Conservation (phyloP, 2,113 vertebrate genomes). For the Thalassarche chlororhynchos region DNA sequence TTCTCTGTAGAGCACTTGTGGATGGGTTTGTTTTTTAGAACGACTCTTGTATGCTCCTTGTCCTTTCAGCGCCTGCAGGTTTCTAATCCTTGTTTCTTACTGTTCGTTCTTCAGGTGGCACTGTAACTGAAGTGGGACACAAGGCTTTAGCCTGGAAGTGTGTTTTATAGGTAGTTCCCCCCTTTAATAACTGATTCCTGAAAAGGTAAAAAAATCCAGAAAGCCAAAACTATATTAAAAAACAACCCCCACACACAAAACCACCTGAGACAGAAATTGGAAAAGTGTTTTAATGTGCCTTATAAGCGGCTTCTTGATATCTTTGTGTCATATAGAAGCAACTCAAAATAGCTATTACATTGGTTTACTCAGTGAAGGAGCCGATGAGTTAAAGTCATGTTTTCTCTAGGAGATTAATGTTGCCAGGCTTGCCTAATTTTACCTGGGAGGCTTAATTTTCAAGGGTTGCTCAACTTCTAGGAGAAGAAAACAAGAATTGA, state of each 20-base stretch:
- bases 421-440: background rate
- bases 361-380: background rate
- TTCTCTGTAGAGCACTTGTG: background rate
- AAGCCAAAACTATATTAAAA: background rate
- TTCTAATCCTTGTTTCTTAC: background rate
- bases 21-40: background rate
- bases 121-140: background rate
- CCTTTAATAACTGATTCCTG: background rate
- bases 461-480: background rate
- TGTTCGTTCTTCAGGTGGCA: background rate
- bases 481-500: background rate
- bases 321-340: background rate
- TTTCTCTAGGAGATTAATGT: background rate
- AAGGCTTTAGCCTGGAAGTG: background rate
- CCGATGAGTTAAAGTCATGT: background rate
- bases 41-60: background rate
- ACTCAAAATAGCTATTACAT: background rate
- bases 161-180: background rate
- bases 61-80: background rate
- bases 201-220: background rate
- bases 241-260: rapidly evolving
- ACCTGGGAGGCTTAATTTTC: background rate
- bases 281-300: background rate
- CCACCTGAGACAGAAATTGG: background rate
- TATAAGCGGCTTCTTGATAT: background rate